Conservation (phyloP, 64 coral and sea anemone genomes). For the Hydrozoanthus tunicans region DNA sequence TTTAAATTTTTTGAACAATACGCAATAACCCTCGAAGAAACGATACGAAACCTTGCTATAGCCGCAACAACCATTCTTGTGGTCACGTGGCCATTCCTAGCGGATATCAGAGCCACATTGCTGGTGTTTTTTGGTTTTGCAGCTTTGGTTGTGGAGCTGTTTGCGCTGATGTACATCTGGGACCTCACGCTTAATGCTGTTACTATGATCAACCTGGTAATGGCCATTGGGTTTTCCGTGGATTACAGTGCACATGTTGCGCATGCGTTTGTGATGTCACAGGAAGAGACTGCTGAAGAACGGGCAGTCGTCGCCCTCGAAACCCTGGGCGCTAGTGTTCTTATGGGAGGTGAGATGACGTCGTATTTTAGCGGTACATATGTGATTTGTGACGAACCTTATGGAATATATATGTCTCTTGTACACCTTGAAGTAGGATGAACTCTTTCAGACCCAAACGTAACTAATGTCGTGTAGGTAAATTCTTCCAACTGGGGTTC, state of each 20-base stretch:
- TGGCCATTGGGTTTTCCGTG: conserved; percentile 80
- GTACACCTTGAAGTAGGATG: background rate
- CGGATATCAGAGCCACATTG: conserved; percentile 44
- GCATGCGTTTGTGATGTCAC: conserved; percentile 68
- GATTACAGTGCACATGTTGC: conserved; percentile 80
- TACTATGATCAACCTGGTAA: conserved; percentile 71
- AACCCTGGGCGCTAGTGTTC: conserved; percentile 4
- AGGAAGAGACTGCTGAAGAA: conserved; percentile 21
- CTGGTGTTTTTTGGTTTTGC: conserved; percentile 66
- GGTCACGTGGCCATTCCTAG: conserved; percentile 67
- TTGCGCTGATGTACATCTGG: conserved; percentile 72
- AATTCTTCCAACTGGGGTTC: too few species aligned
- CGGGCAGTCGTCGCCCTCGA: background rate
- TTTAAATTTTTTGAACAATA: conserved; percentile 67
- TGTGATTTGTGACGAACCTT: background rate
- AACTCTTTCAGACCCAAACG: background rate
- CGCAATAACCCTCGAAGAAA: conserved; percentile 50
- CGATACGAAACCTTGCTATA: conserved; percentile 58
- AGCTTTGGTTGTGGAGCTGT: conserved; percentile 70
- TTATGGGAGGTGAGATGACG: conserved; percentile 11
- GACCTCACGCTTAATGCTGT: conserved; percentile 61
- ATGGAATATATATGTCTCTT: background rate
- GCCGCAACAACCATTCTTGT: conserved; percentile 57
- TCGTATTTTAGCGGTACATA: background rate
- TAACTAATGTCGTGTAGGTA: too few species aligned